Base-by-base conservation (phyloP, 2,797 vertebrate genomes). In the Iguana delicatissima region DNA sequence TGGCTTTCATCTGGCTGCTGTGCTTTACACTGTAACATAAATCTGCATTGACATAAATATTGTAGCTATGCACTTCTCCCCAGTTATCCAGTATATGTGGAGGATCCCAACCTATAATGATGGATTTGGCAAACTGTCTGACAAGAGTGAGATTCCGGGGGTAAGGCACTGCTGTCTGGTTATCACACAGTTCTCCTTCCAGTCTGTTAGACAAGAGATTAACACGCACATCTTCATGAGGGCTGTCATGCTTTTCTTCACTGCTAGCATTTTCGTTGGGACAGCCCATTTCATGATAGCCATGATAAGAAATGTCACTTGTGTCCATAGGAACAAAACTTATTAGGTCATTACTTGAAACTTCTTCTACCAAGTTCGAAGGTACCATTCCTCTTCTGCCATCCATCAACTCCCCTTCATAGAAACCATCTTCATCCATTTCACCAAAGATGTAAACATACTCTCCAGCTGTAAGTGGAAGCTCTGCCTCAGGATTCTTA, bases 381-480 rank as follows among this genome's bases (percentile, higher is more conserved):
- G 98, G 98, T 84, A 98, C 98, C 93, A 98, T 96, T 80, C 98
- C 98, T 97, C 97, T 97, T 83, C 97, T 97, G 80, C 98, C 98
- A 0, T 98, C 98, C 97, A 98, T 98, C 94, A 99, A 95, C 91
- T 98, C 97, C 97, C 98, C 98, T 96, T 98, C 97, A 95, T 98
- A 99, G 95, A 99, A 99, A 82, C 98, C 98, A 14, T 98, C 98
- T 22, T 98, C 97, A 83, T 98, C 98, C 97, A 97, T 97, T 86
- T 97, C 98, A 84, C 98, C 98, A 57, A 98, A 98, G 82, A 98
- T 96, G n/a, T 97, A 98, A 91, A 98, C 97, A 80, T 98, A 98
- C 90, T 99, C 98, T 93, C 98, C 98, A 73, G 98, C 96, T 4
- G 97, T 97, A 74, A 98, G 97, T 0, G 98, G 98, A 57, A 99